Percentiles rank a stretch among this genome's conserved stretches.
These are phyloP conservation scores for Zoanthus sociatus DNA, from an alignment of 92 coral and sea anemone genomes.

Conservation along the genomic window DNA sequence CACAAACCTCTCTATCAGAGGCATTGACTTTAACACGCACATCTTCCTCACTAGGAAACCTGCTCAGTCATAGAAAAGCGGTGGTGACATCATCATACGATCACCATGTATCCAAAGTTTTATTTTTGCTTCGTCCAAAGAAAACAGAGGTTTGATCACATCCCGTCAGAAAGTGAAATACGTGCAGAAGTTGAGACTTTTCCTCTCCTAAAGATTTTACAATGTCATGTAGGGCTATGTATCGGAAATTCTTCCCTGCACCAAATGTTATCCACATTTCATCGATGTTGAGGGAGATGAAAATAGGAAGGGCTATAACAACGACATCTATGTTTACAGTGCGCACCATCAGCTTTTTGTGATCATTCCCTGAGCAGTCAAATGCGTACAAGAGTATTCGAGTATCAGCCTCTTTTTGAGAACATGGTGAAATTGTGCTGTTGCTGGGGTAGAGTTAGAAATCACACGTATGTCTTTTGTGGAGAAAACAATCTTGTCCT, in stretches of 20 bases:
- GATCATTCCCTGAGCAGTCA: not conserved
- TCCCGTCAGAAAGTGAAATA: slow-evolving; percentile 51
- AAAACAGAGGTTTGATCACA: slow-evolving; percentile 14
- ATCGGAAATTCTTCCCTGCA: slow-evolving; percentile 38
- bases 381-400: too few relatives aligned
- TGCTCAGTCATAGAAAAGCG: slow-evolving; percentile 18
- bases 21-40: slow-evolving; percentile 3
- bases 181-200: slow-evolving; percentile 30
- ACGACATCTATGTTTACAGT: not conserved
- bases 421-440: not conserved
- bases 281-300: not conserved
- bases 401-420: not conserved
- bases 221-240: slow-evolving; percentile 41
- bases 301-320: not conserved
- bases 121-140: too few relatives aligned
- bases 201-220: slow-evolving; percentile 38
- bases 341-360: not conserved
- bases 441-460: not conserved
- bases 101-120: too few relatives aligned
- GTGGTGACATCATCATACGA: not conserved
- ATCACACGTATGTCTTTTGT: not conserved
- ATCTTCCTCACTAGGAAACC: slow-evolving; percentile 29
- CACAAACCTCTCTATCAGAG: slow-evolving; percentile 23
- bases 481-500: slow-evolving; percentile 16
- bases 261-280: slow-evolving; percentile 48